Percentiles rank a stretch among this genome's conserved stretches.
Evolutionary conservation across 2,888 invertebrate species (phyloP).

Genomic region (Dysmachus trigonus): DNA sequence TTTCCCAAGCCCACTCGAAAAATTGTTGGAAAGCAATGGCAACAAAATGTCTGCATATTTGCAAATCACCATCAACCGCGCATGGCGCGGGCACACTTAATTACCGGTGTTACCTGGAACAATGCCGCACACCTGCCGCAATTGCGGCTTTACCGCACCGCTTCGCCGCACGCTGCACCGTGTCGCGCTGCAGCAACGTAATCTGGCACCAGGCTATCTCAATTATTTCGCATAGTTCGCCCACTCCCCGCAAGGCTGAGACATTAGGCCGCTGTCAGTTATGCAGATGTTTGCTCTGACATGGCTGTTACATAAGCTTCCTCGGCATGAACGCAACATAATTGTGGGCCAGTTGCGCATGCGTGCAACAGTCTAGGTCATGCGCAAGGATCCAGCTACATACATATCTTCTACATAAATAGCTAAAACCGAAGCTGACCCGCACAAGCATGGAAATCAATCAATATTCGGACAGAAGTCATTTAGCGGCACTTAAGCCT

Average conservation of each 20-base stretch:
- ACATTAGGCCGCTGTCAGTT: background rate
- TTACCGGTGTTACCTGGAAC: background rate
- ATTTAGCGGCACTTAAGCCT: background rate
- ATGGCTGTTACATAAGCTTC: background rate
- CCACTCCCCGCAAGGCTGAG: background rate
- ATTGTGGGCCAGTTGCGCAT: background rate
- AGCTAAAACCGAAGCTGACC: no score
- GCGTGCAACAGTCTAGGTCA: background rate
- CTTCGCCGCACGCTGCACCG: background rate
- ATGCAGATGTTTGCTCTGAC: background rate
- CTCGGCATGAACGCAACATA: background rate
- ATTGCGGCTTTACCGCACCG: background rate
- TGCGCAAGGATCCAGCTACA: background rate
- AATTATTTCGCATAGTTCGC: background rate
- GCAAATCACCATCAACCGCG: background rate
- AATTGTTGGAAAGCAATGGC: background rate
- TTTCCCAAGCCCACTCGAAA: background rate
- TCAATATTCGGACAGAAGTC: slow-evolving; percentile 20
- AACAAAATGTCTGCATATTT: slow-evolving; percentile 11
- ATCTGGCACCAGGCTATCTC: background rate
- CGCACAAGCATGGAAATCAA: background rate
- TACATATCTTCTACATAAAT: no score
- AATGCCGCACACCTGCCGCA: slow-evolving; percentile 17
- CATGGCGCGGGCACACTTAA: background rate
- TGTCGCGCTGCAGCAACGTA: background rate